Conservation (phyloP, 2,888 invertebrate genomes). For the Venusia cambrica region DNA sequence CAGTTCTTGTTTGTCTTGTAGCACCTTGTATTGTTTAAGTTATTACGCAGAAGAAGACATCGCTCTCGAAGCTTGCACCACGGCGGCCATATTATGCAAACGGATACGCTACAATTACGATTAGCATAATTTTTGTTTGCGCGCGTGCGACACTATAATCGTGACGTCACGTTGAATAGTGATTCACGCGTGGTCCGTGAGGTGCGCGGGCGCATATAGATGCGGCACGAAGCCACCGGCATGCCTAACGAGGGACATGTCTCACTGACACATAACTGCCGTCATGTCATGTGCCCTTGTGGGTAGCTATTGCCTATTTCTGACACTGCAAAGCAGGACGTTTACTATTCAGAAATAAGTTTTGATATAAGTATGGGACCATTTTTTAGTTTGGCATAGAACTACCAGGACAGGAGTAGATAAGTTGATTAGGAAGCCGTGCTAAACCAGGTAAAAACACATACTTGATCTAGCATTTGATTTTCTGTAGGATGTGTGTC, state of each 20-base stretch:
- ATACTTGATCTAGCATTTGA: too few relatives aligned
- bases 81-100: constrained; percentile 43
- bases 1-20: too few relatives aligned
- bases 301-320: constrained; percentile 30
- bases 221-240: constrained; percentile 56
- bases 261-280: constrained; percentile 52
- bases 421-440: too few relatives aligned
- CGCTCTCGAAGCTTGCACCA: background rate
- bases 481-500: too few relatives aligned
- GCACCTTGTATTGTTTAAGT: too few relatives aligned
- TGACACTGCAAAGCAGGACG: constrained; percentile 3
- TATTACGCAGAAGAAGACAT: too few relatives aligned
- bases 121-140: constrained; percentile 59
- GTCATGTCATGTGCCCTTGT: constrained; percentile 35
- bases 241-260: constrained; percentile 57
- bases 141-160: constrained; percentile 70
- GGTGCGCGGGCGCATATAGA: constrained; percentile 75
- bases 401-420: too few relatives aligned
- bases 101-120: constrained; percentile 59
- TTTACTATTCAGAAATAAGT: constrained; percentile 1
- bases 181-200: constrained; percentile 70
- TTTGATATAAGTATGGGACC: too few relatives aligned
- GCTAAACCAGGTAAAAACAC: too few relatives aligned
- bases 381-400: too few relatives aligned
- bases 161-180: constrained; percentile 72